A percentile compares a stretch with the other conserved stretches of the same genome.
phyloP scores from a whole-genome alignment of 2,113 vertebrate genomes.

The Cyprinus carpio region DNA sequence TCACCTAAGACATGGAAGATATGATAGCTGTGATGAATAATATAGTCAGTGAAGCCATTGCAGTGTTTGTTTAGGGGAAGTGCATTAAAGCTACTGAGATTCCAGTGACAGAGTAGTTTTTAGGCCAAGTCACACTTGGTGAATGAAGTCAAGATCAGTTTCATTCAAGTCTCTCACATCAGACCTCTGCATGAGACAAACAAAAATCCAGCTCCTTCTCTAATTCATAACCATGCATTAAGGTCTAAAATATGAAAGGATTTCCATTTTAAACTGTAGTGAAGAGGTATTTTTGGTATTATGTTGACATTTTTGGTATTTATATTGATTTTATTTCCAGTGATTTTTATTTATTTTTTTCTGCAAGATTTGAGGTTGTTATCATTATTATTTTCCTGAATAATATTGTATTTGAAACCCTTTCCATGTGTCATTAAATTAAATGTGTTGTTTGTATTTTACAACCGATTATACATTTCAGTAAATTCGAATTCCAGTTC shows the following conservation, averaged over 20 bases:
- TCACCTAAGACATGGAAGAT: constrained; percentile 36
- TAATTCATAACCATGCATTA: constrained; percentile 4
- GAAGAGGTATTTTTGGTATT: background rate
- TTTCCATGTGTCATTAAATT: background rate
- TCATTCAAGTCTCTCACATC: constrained; percentile 11
- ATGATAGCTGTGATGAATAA: constrained; percentile 48
- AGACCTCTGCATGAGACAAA: constrained; percentile 15
- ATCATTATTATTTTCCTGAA: background rate
- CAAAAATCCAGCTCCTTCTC: constrained; percentile 22
- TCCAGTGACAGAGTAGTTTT: constrained; percentile 16
- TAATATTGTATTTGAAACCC: background rate
- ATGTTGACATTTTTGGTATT: background rate
- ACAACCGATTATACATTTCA: background rate
- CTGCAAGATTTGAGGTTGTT: background rate
- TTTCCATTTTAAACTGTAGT: background rate
- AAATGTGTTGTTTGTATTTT: background rate
- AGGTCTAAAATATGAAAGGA: background rate
- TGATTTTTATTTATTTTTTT: background rate
- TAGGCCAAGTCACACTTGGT: constrained; percentile 7
- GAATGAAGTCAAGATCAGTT: constrained; percentile 30
- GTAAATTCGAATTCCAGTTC: background rate
- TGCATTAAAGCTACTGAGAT: constrained; percentile 21
- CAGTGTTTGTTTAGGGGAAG: constrained; percentile 24
- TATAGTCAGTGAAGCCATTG: constrained; percentile 19
- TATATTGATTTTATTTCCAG: background rate